Conservation (phyloP, 1,140 invertebrate species). For the Megathymus violae region DNA sequence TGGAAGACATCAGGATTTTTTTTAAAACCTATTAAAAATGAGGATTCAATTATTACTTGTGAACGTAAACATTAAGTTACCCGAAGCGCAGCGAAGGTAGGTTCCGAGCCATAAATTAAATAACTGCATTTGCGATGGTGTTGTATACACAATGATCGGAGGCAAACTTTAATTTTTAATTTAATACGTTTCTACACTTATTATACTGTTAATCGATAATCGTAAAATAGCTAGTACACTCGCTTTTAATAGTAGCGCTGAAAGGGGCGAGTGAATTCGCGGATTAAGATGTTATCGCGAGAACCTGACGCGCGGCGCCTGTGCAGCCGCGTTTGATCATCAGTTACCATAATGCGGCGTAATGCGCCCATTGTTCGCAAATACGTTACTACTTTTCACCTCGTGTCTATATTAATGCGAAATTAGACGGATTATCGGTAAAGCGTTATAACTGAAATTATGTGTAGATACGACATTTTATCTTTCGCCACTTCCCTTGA, state of each 20-base stretch:
- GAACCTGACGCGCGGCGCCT: conserved; percentile 46
- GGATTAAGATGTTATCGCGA: conserved; percentile 74
- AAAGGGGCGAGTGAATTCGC: conserved; percentile 47
- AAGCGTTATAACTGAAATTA: conserved; percentile 1
- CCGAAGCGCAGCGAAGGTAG: too few relatives aligned
- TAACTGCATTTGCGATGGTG: too few relatives aligned
- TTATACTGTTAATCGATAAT: conserved; percentile 16
- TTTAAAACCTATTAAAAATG: too few relatives aligned
- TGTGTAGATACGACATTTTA: too few relatives aligned
- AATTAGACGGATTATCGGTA: background rate
- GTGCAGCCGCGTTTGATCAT: conserved; percentile 54
- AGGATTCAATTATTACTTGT: too few relatives aligned
- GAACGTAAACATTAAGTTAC: too few relatives aligned
- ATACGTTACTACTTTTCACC: conserved; percentile 33
- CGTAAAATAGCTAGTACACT: conserved; percentile 27
- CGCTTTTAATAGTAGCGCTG: conserved; percentile 19
- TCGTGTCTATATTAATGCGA: conserved; percentile 36
- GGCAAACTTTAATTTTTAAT: too few relatives aligned
- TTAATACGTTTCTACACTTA: background rate
- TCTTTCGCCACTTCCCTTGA: too few relatives aligned
- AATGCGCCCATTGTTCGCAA: conserved; percentile 66
- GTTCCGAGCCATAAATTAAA: too few relatives aligned
- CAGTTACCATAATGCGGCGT: conserved; percentile 71
- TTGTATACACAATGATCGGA: too few relatives aligned
- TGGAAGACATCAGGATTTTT: too few relatives aligned